Base-by-base conservation (phyloP, 2,797 vertebrate species). In the Enteromius anoplus region DNA sequence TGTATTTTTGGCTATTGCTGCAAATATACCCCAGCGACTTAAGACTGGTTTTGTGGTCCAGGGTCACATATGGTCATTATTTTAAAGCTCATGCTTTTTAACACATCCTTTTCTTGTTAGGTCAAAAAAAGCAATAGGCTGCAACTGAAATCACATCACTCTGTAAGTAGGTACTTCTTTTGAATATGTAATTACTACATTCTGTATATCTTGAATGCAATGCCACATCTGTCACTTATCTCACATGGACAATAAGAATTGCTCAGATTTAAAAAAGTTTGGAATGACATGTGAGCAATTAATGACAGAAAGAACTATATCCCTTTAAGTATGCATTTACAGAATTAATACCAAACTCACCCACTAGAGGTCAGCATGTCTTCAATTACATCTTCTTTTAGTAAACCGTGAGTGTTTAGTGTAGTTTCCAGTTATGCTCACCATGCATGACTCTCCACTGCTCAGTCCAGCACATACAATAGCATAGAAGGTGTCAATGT, bases 391-490 rank as follows among this genome's bases (percentile, higher is more conserved):
- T 55, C 64, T 29, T 21, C 4, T 66, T 21, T 0, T 21, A 9
- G 34, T 15, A 51, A 66, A 51, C 0, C 1, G 9, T 0, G 29
- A 9, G 11, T 26, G 23, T 81, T 62, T 7, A 58, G 21, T 62
- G 21, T 19, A 70, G 49, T 58, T 47, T 6, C 65, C 2, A 26
- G 58, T 51, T 26, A 26, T 62, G 1, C 84, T 87, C 75, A 87
- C 87, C 81, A 58, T 73, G 81, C 83, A 83, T 5, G 65, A 51
- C 42, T 80, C 76, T 62, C 86, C 89, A 64, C 55, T 84, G 75
- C 83, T 86, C 32, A 87, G 91, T 55, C 92, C 91, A 34, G 90
- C 91, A 88, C 92, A 26, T 26, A 26, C 26, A 26, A 94, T 34
- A 92, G 75, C 87, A 87, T 88, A 37, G 29, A 83, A 45, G 85